These are phyloP conservation scores for Troides aeacus DNA, from an alignment of 2,888 invertebrate species.

Conservation along the genomic window DNA sequence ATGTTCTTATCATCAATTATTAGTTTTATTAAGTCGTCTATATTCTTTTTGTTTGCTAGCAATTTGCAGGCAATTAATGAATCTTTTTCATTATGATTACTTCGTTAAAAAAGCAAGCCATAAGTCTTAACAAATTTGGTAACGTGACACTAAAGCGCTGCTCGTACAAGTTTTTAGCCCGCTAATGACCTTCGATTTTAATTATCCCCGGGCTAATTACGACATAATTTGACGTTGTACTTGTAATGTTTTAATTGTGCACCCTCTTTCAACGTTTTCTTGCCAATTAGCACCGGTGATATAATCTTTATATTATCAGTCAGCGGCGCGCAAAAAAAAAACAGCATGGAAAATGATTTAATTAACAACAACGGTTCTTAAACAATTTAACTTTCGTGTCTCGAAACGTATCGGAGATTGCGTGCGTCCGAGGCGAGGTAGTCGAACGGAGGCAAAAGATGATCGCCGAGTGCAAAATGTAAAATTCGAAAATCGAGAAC, in stretches of 20 bases:
- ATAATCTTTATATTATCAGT: conserved; percentile 62
- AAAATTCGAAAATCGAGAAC: conserved; percentile 60
- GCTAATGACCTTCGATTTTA: conserved; percentile 73
- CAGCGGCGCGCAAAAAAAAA: conserved; percentile 28
- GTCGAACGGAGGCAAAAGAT: conserved; percentile 34
- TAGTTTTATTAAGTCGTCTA: too few relatives aligned
- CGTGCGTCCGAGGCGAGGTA: conserved; percentile 23
- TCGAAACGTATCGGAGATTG: conserved; percentile 39
- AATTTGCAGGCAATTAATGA: conserved; percentile 1
- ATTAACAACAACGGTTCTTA: conserved; percentile 32
- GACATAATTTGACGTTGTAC: conserved; percentile 67
- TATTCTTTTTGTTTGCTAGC: too few relatives aligned
- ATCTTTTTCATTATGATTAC: conserved; percentile 7
- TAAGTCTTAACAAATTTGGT: conserved; percentile 43
- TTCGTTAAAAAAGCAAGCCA: conserved; percentile 17
- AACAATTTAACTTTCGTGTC: conserved; percentile 26
- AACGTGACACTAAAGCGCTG: conserved; percentile 57
- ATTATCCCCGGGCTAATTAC: conserved; percentile 72
- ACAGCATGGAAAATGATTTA: conserved; percentile 37
- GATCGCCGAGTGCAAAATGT: conserved; percentile 55
- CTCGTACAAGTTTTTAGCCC: conserved; percentile 67
- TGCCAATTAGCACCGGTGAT: conserved; percentile 56
- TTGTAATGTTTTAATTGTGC: conserved; percentile 77
- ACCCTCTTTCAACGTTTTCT: conserved; percentile 58
- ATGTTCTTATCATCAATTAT: too few relatives aligned